Base-by-base conservation (phyloP, 2,797 vertebrate species). In the Petrocephalus schoutedeni region DNA sequence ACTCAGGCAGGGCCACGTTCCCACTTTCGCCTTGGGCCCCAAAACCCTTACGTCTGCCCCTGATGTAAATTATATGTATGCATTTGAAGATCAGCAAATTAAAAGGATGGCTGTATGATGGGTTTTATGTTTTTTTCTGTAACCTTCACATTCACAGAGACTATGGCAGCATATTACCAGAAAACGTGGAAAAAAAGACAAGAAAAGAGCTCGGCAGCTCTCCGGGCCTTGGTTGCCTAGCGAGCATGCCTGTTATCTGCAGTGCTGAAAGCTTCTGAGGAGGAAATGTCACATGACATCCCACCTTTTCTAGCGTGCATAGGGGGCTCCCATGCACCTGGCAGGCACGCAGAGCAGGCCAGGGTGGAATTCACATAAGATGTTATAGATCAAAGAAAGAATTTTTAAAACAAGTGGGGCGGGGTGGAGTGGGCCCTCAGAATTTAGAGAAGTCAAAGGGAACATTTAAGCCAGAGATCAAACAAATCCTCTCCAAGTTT, bases 211-310 rank as follows among this genome's bases (percentile, higher is more conserved):
- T 19, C 51, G 36, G 61, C 36, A 6, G 54, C 28, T 45, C 56
- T 58, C 14, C 21, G n/a, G 45, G 61, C 16, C 57, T 36, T 82
- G 16, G 58, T 54, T 85, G 57, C 36, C 67, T 87, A 67, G 41
- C 7, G 61, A 86, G 41, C 56, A 86, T 83, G 36, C n/a, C 64
- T 53, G 56, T 87, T 86, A 51, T 58, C 21, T 49, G 12, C 23
- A 92, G 91, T 91, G 91, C 89, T 92, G 95, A 94, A 93, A 93
- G 95, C 95, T 95, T 90, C 91, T 94, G 94, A 95, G 95, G 95
- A 97, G 95, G 95, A 96, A 95, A 95, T 91, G 92, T 94, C 94
- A 94, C 94, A 94, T 95, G 95, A 95, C 95, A 95, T 95, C 95
- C 93, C 93, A 92, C 95, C 91, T 87, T 84, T 89, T 88, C 64